These are phyloP conservation scores for Eurystomus gularis DNA, from an alignment of 2,113 vertebrate genomes.

Conservation along the genomic window DNA sequence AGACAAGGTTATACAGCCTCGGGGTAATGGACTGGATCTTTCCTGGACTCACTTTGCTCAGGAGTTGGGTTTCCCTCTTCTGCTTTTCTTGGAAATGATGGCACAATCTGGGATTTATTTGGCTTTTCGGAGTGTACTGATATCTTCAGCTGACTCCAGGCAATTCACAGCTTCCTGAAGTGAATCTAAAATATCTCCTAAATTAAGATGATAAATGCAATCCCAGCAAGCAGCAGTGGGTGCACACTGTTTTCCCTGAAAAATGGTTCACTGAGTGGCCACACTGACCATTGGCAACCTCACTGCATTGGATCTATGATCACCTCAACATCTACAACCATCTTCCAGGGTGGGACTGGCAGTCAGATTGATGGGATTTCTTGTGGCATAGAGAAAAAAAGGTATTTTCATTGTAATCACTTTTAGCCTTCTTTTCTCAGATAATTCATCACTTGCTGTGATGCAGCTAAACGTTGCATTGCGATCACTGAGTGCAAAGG, in stretches of 20 bases:
- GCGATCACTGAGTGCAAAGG: not conserved
- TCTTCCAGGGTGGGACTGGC: not conserved
- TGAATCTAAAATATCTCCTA: not conserved
- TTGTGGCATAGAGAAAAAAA: not conserved
- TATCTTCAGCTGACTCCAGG: not conserved
- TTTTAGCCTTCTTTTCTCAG: not conserved
- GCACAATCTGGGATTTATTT: not conserved
- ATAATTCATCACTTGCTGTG: not conserved
- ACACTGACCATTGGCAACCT: not conserved
- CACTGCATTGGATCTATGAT: not conserved
- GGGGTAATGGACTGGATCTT: not conserved
- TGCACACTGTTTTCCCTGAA: not conserved
- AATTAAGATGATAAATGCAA: not conserved
- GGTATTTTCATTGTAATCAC: not conserved
- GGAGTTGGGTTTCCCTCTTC: not conserved
- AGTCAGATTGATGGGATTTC: not conserved
- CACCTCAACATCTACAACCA: not conserved
- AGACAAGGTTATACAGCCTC: slow-evolving; percentile 70
- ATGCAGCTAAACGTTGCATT: accelerated
- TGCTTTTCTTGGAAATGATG: not conserved
- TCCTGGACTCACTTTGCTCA: not conserved
- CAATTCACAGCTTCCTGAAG: not conserved
- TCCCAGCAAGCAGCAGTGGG: not conserved
- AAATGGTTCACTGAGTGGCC: not conserved
- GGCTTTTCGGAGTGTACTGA: not conserved